These are phyloP conservation scores for Ditylenchus weischeri DNA, from an alignment of 2,888 invertebrate species.

Conservation along the genomic window DNA sequence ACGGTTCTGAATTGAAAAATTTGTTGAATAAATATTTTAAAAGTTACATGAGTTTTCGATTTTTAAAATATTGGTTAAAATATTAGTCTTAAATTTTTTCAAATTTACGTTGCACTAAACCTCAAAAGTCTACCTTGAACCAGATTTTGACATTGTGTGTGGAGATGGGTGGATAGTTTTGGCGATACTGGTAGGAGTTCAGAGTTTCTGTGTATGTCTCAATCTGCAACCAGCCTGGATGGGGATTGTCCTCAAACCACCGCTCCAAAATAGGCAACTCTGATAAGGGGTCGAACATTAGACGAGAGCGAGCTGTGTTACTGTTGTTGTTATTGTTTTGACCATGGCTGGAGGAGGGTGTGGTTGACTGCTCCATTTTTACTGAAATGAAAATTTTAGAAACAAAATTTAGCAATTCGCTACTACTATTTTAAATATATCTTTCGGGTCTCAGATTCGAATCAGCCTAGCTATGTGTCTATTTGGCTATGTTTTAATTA, in stretches of 20 bases:
- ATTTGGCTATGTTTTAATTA: too few relatives aligned
- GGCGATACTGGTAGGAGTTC: constrained; percentile 91
- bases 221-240: constrained; percentile 94
- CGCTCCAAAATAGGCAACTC: constrained; percentile 72
- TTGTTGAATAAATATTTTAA: not conserved
- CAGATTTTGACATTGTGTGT: constrained; percentile 99
- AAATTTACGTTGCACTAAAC: too few relatives aligned
- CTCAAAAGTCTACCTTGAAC: constrained; percentile 64
- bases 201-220: constrained; percentile 95
- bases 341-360: constrained; percentile 1
- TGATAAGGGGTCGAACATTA: constrained; percentile 97
- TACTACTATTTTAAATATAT: too few relatives aligned
- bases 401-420: not conserved
- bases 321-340: constrained; percentile 16
- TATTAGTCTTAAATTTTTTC: too few relatives aligned
- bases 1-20: constrained; percentile 68
- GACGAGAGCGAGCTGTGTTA: constrained; percentile 73
- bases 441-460: not conserved
- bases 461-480: not conserved
- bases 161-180: constrained; percentile 95
- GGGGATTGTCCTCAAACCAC: constrained; percentile 75
- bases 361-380: constrained; percentile 11
- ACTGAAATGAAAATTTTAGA: not conserved
- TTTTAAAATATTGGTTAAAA: not conserved
- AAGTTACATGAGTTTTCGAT: too few relatives aligned